Conservation (phyloP, 2,888 invertebrate genomes). For the Diplazon laetatorius region DNA sequence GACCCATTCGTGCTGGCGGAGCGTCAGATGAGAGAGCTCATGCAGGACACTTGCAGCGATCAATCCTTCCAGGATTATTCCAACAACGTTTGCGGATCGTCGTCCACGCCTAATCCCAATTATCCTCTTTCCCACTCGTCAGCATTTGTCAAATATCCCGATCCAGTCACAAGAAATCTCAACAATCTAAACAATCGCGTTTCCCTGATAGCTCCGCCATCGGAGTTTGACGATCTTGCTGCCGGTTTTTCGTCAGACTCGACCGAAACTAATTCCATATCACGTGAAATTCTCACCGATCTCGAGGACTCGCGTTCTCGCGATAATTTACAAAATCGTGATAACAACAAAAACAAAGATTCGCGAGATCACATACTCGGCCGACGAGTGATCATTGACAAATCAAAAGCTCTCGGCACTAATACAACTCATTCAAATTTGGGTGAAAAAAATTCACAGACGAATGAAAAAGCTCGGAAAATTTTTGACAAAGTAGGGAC, state of each 20-base stretch:
- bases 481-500: slow-evolving; percentile 68
- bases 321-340: slow-evolving; percentile 40
- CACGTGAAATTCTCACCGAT: slow-evolving; percentile 69
- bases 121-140: slow-evolving; percentile 79
- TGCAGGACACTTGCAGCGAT: slow-evolving; percentile 85
- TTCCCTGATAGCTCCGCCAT: slow-evolving; percentile 82
- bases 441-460: slow-evolving; percentile 30
- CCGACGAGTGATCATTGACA: slow-evolving; percentile 77
- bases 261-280: slow-evolving; percentile 77
- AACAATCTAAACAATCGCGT: slow-evolving; percentile 73
- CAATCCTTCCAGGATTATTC: slow-evolving; percentile 76
- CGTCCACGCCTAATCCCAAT: slow-evolving; percentile 61
- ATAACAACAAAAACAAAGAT: slow-evolving; percentile 60
- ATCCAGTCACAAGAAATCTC: slow-evolving; percentile 49
- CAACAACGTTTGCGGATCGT: slow-evolving; percentile 53
- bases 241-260: slow-evolving; percentile 77
- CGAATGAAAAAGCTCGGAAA: slow-evolving; percentile 66
- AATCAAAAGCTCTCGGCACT: slow-evolving; percentile 74
- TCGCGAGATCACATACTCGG: slow-evolving; percentile 68
- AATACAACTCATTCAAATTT: slow-evolving; percentile 54
- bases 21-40: slow-evolving; percentile 91
- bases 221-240: slow-evolving; percentile 80
- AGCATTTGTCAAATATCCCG: slow-evolving; percentile 79
- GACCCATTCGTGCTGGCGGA: slow-evolving; percentile 92
- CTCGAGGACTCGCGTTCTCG: slow-evolving; percentile 57